phyloP scores from a whole-genome alignment of 92 coral and sea anemone genomes.

The Nematostella vectensis region DNA sequence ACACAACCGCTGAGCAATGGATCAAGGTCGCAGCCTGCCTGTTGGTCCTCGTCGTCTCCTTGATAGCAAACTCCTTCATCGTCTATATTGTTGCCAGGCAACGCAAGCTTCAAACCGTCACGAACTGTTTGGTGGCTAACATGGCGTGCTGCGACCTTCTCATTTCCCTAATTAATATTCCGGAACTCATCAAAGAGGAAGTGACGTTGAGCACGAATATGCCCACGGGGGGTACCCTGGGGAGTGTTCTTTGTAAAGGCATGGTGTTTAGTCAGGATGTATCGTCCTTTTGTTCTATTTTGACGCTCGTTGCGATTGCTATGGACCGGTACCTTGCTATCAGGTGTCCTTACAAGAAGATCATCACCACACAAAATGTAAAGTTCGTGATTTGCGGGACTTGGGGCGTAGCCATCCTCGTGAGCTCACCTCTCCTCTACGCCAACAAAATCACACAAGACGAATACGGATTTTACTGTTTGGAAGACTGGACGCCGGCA shows the following conservation, averaged over 20 bases:
- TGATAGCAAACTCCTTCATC: conserved; percentile 38
- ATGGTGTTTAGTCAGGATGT: conserved; percentile 36
- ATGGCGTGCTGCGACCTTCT: conserved; percentile 56
- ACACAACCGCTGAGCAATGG: conserved; percentile 5
- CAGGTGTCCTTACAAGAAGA: conserved; percentile 45
- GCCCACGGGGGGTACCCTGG: conserved; percentile 14
- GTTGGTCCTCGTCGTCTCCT: conserved; percentile 17
- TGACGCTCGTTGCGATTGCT: conserved; percentile 55
- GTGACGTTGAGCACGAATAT: conserved; percentile 23
- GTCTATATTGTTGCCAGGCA: conserved; percentile 28
- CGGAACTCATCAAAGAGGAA: conserved; percentile 30
- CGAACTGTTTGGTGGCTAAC: conserved; percentile 42
- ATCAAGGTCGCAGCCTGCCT: conserved; percentile 25
- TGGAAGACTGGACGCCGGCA: conserved; percentile 59
- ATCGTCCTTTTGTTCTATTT: conserved; percentile 60
- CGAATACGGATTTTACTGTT: conserved; percentile 22
- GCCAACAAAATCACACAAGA: conserved; percentile 40
- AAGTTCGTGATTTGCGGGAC: conserved; percentile 32
- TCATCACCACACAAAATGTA: conserved; percentile 30
- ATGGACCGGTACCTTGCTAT: conserved; percentile 64
- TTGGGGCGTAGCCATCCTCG: conserved; percentile 44
- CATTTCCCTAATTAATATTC: conserved; percentile 46
- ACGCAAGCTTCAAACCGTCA: conserved; percentile 26
- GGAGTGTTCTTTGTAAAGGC: conserved; percentile 31
- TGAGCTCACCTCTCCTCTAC: conserved; percentile 55